Percentiles rank a stretch among this genome's conserved stretches.
phyloP scores from a whole-genome alignment of 2,888 invertebrate species.

The Brachypalpus laphriformis region DNA sequence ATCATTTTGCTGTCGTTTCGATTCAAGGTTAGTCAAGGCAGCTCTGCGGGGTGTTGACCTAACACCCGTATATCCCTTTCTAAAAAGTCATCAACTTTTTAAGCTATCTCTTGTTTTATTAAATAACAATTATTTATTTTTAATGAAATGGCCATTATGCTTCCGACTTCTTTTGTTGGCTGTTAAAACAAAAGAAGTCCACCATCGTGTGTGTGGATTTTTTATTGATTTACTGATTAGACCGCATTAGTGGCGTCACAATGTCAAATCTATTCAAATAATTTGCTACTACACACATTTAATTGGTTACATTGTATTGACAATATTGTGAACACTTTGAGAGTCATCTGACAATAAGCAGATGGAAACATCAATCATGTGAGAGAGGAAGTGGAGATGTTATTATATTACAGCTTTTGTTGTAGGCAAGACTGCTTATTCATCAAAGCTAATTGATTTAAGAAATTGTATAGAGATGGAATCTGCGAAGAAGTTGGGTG shows the following conservation, averaged over 20 bases:
- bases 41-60: slow-evolving; percentile 30
- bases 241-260: slow-evolving; percentile 5
- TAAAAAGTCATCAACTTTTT: background rate
- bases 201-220: background rate
- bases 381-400: background rate
- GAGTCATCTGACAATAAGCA: background rate
- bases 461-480: background rate
- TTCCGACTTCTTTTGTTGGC: slow-evolving; percentile 22
- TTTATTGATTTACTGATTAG: slow-evolving; percentile 22
- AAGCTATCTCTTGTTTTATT: background rate
- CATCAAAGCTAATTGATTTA: background rate
- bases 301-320: slow-evolving; percentile 19
- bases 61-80: background rate
- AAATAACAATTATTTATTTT: background rate
- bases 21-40: background rate
- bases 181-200: slow-evolving; percentile 3
- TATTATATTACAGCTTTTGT: background rate
- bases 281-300: background rate
- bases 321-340: background rate
- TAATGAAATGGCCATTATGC: background rate
- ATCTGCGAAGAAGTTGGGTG: no score
- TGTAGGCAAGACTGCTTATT: background rate
- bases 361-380: background rate
- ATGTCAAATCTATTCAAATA: slow-evolving; percentile 6
- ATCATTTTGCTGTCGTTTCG: background rate